Base-by-base conservation (phyloP, 2,797 vertebrate species). In the Pempheris klunzingeri region DNA sequence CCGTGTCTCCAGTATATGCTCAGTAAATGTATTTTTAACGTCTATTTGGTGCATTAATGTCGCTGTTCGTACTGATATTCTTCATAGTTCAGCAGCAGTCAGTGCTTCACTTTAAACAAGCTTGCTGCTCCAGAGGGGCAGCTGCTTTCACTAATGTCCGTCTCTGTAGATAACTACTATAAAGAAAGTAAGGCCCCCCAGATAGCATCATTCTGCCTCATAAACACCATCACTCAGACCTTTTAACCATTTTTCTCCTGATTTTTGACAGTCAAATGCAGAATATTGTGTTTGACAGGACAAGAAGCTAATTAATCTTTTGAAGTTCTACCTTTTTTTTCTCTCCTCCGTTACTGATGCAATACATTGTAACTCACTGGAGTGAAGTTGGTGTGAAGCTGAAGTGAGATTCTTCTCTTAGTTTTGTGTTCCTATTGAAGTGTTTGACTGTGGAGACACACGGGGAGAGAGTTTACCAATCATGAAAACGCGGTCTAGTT, bases 321-420 rank as follows among this genome's bases (percentile, higher is more conserved):
- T 83, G 72, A 85, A 73, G 59, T 69, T 77, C 66, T 66, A 66
- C 74, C 36, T 57, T 22, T 22, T 44, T 24, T 58, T 0, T 57
- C 26, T 12, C 13, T 67, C 50, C 41, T 38, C 52, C 3, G 64
- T 87, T 68, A 77, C 82, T 93, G 88, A 90, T 89, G 90, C 80
- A 92, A 92, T 74, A 20, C 18, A 54, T 53, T 87, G 87, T 64
- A 92, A 93, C 50, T 17, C 22, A 17, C 15, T 39, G 34, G 24
- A 81, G 58, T 62, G 4, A 73, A 34, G 73, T 53, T 78, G 55
- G 26, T 53, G 13, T 53, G 28, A 68, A 74, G 65, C 61, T 71
- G 13, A 68, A 77, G 63, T 47, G 30, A 74, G 47, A 61, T 67
- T 36, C 17, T 34, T 50, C 14, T 18, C 53, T 73, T 20, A n/a